These are phyloP conservation scores for Drosophila nebulosa DNA, from an alignment of 1,140 invertebrate genomes.

Conservation along the genomic window DNA sequence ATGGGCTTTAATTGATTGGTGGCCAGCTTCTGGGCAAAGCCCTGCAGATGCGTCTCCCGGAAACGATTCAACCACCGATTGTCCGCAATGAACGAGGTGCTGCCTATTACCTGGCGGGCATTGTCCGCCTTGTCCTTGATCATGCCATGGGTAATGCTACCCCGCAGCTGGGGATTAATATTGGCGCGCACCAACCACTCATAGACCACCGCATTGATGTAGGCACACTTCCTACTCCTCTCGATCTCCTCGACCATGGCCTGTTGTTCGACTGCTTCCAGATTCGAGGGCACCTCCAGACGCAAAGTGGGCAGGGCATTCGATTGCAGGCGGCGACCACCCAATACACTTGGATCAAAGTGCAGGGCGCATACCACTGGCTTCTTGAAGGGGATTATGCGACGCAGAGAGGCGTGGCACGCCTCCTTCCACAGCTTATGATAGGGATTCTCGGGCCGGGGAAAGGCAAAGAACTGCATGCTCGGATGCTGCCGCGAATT, in stretches of 20 bases:
- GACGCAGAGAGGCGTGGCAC: slow-evolving; percentile 67
- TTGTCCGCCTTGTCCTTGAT: slow-evolving; percentile 77
- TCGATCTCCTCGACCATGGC: slow-evolving; percentile 77
- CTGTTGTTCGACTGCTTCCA: slow-evolving; percentile 71
- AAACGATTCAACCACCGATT: slow-evolving; percentile 79
- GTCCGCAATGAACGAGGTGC: slow-evolving; percentile 67
- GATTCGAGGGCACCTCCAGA: slow-evolving; percentile 67
- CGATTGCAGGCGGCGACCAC: slow-evolving; percentile 60
- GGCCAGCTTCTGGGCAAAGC: slow-evolving; percentile 72
- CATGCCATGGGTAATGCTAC: slow-evolving; percentile 78
- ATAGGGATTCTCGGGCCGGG: slow-evolving; percentile 71
- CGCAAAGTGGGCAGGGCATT: slow-evolving; percentile 67
- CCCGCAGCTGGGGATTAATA: slow-evolving; percentile 71
- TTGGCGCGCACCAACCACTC: slow-evolving; percentile 76
- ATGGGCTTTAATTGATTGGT: slow-evolving; percentile 69
- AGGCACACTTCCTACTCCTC: slow-evolving; percentile 67
- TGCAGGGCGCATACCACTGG: slow-evolving; percentile 73
- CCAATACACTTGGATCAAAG: slow-evolving; percentile 70
- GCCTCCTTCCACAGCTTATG: slow-evolving; percentile 75
- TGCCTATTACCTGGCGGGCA: slow-evolving; percentile 65
- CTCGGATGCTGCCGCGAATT: slow-evolving; percentile 72
- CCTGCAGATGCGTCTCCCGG: slow-evolving; percentile 70
- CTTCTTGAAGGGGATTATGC: slow-evolving; percentile 74
- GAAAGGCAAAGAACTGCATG: slow-evolving; percentile 78
- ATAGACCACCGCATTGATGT: slow-evolving; percentile 77